Evolutionary conservation across 2,888 invertebrate species (phyloP).

Genomic region (Oscheius onirici): DNA sequence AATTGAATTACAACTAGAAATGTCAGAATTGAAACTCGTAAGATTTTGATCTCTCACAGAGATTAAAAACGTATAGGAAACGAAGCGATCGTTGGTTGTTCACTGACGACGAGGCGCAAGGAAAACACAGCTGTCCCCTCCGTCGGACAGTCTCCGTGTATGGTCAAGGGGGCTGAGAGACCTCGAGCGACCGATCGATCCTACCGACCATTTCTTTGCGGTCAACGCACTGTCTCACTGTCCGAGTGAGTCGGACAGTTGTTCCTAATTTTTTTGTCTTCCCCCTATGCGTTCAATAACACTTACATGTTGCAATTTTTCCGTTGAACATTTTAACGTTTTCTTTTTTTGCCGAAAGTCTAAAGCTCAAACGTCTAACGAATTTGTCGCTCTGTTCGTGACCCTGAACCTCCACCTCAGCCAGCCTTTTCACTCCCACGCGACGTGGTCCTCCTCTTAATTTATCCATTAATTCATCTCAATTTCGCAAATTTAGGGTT

Average conservation of each 20-base stretch:
- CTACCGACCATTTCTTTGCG: conserved; percentile 23
- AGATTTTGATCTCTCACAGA: too few species aligned
- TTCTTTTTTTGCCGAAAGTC: not conserved
- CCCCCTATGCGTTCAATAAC: not conserved
- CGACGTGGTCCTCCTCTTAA: not conserved
- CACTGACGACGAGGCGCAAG: too few species aligned
- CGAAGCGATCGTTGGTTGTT: too few species aligned
- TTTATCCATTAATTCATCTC: not conserved
- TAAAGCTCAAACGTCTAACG: not conserved
- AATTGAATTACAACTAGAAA: too few species aligned
- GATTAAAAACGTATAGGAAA: too few species aligned
- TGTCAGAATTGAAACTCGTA: too few species aligned
- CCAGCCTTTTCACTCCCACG: conserved; percentile 18
- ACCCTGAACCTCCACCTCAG: not conserved
- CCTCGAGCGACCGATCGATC: conserved; percentile 9
- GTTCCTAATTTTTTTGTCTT: not conserved
- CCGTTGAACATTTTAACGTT: not conserved
- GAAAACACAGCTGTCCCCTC: not conserved
- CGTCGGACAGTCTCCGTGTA: conserved; percentile 7
- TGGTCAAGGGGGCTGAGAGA: conserved; percentile 23
- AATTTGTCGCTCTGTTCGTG: not conserved
- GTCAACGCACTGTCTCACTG: conserved; percentile 23
- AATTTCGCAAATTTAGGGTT: not conserved
- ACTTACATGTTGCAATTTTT: too few species aligned
- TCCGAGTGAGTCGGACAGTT: not conserved